Percentiles rank a stretch among this genome's conserved stretches.
phyloP scores from a whole-genome alignment of 1,140 invertebrate genomes.

The Drosophila tristis region DNA sequence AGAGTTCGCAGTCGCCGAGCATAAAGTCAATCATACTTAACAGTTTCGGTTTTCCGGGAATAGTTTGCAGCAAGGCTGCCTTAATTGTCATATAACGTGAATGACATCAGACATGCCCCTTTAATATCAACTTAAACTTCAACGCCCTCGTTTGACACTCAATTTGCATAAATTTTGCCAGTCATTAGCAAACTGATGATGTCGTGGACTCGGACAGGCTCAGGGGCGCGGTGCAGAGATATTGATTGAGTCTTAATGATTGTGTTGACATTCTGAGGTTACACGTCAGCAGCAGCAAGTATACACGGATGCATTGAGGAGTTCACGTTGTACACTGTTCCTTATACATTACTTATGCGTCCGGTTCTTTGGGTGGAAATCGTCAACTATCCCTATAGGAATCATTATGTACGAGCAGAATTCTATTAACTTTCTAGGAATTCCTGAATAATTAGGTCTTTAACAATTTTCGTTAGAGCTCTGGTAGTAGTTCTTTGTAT shows the following conservation, averaged over 20 bases:
- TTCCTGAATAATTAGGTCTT: too few relatives aligned
- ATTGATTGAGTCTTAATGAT: conserved; percentile 53
- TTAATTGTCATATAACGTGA: conserved; percentile 52
- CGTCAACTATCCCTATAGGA: too few relatives aligned
- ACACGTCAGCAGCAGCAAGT: not conserved
- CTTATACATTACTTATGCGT: too few relatives aligned
- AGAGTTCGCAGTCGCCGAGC: not conserved
- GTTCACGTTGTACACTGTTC: not conserved
- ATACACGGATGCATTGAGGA: not conserved
- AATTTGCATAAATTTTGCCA: conserved; percentile 74
- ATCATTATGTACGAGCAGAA: too few relatives aligned
- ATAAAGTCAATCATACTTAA: not conserved
- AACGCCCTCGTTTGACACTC: conserved; percentile 48
- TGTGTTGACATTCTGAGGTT: conserved; percentile 58
- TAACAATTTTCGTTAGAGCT: too few relatives aligned
- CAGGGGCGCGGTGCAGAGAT: conserved; percentile 6
- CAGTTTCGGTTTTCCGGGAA: not conserved
- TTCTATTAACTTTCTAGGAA: too few relatives aligned
- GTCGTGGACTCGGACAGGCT: conserved; percentile 21
- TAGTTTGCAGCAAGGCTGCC: not conserved
- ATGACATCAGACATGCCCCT: conserved; percentile 18
- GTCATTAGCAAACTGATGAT: conserved; percentile 50
- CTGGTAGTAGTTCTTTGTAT: too few relatives aligned
- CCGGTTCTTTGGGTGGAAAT: too few relatives aligned
- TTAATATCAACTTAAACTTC: not conserved